These are phyloP conservation scores for Stenopsyche tienmushanensis DNA, from an alignment of 1,140 invertebrate species.

Conservation along the genomic window DNA sequence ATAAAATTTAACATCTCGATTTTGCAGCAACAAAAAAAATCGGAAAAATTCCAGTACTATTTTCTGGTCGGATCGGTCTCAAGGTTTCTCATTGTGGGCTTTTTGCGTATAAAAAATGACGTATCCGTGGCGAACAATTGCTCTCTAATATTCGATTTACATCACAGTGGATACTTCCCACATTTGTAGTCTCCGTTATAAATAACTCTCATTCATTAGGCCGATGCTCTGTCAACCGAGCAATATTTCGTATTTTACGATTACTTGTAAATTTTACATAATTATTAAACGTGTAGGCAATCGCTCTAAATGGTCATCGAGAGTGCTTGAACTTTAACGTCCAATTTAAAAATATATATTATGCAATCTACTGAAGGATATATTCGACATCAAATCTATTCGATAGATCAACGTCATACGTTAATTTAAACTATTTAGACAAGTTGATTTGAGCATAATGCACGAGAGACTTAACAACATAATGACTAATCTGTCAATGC, in stretches of 20 bases:
- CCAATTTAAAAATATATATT: neutral
- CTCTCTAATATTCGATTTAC: conserved; percentile 17
- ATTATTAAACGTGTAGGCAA: neutral
- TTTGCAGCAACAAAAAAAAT: too few relatives aligned
- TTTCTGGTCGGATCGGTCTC: too few relatives aligned
- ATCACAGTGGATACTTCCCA: conserved; percentile 20
- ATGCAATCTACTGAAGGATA: too few relatives aligned
- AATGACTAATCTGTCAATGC: too few relatives aligned
- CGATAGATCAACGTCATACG: too few relatives aligned
- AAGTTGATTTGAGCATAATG: too few relatives aligned
- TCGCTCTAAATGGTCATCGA: neutral
- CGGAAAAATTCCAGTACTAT: too few relatives aligned
- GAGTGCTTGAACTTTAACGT: neutral
- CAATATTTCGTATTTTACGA: conserved; percentile 5
- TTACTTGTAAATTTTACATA: neutral
- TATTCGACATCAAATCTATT: too few relatives aligned
- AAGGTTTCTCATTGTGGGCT: too few relatives aligned
- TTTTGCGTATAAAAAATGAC: conserved; percentile 14
- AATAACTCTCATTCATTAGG: conserved; percentile 11
- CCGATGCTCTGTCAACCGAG: neutral
- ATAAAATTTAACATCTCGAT: too few relatives aligned
- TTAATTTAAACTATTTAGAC: too few relatives aligned
- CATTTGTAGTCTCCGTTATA: conserved; percentile 8
- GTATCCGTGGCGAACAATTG: conserved; percentile 1
- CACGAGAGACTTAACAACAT: too few relatives aligned